Evolutionary conservation across 2,113 vertebrate species (phyloP).

Genomic region (Burhinus oedicnemus): DNA sequence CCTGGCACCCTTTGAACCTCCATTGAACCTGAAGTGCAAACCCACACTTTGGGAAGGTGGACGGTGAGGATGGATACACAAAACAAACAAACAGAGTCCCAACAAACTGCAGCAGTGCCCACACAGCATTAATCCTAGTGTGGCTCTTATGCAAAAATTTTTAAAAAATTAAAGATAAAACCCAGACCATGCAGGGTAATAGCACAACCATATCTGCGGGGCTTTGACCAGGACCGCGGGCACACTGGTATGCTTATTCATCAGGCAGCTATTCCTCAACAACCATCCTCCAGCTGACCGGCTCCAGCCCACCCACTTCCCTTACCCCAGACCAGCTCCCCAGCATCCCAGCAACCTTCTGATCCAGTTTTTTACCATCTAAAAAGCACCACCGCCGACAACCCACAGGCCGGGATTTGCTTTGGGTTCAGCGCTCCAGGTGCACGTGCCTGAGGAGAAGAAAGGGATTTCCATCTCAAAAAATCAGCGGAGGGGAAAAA

Average conservation of each 20-base stretch:
- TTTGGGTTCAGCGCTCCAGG: background rate
- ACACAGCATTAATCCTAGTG: background rate
- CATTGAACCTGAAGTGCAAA: background rate
- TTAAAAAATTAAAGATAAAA: background rate
- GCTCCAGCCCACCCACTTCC: background rate
- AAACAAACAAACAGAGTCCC: background rate
- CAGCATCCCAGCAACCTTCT: background rate
- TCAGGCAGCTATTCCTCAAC: background rate
- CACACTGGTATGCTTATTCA: background rate
- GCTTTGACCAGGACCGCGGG: accelerated
- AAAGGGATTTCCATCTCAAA: background rate
- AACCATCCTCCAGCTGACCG: background rate
- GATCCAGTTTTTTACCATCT: background rate
- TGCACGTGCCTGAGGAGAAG: accelerated
- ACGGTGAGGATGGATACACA: background rate
- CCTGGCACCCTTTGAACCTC: background rate
- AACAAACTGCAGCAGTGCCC: background rate
- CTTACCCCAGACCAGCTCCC: background rate
- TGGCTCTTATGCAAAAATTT: background rate
- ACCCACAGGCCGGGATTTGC: accelerated
- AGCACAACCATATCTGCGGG: background rate
- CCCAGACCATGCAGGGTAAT: background rate
- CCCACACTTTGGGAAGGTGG: background rate
- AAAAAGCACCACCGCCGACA: accelerated
- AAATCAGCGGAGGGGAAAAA: background rate